A percentile compares a stretch with the other conserved stretches of the same genome.
Evolutionary conservation across 2,113 vertebrate genomes (phyloP).

Genomic region (Azemiops feae): DNA sequence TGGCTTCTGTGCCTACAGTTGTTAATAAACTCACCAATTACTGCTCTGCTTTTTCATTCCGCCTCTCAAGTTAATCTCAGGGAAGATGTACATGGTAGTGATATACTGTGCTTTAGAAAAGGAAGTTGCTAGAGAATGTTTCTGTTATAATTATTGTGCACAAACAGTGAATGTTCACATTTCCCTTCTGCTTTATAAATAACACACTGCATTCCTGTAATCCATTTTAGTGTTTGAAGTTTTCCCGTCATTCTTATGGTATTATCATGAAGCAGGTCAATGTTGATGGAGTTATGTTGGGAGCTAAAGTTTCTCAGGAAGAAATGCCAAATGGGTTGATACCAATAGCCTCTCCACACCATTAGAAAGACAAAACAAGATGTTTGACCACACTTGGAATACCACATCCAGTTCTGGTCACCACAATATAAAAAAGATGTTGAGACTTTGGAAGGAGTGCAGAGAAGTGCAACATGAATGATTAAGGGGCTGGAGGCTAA

Average conservation of each 20-base stretch:
- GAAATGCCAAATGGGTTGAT: background rate
- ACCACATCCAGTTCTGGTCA: too few species aligned
- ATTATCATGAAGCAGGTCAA: background rate
- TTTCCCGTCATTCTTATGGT: background rate
- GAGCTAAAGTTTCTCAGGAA: background rate
- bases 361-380: background rate
- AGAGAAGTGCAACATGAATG: background rate
- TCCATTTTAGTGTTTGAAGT: background rate
- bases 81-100: background rate
- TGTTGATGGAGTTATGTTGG: background rate
- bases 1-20: background rate
- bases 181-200: background rate
- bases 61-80: background rate
- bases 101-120: background rate
- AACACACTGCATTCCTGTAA: background rate
- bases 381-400: too few species aligned
- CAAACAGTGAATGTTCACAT: background rate
- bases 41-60: background rate
- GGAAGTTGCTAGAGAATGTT: background rate
- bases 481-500: too few species aligned
- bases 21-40: constrained; percentile 14
- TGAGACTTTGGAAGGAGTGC: background rate
- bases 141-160: background rate
- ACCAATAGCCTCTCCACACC: background rate
- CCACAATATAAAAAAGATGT: background rate